Conservation (phyloP, 2,888 invertebrate genomes). For the Hemistola chrysoprasaria region DNA sequence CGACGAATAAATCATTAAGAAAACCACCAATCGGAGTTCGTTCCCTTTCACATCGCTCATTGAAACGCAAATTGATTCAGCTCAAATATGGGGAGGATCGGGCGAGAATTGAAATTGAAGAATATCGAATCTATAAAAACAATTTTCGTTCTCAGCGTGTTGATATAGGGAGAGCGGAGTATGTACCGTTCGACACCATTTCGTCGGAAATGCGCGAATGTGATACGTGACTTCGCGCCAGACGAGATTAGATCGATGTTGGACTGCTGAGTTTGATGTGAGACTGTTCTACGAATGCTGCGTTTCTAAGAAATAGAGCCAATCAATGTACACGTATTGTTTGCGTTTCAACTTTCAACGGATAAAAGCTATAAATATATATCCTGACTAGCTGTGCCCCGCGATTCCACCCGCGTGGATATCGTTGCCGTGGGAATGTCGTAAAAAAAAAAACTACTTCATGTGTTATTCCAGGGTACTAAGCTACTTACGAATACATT, state of each 20-base stretch:
- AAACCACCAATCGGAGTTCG: conserved; percentile 39
- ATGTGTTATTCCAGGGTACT: no score
- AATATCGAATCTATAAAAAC: conserved; percentile 78
- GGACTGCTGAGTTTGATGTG: conserved; percentile 30
- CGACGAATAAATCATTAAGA: conserved; percentile 52
- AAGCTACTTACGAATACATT: no score
- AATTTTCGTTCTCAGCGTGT: conserved; percentile 68
- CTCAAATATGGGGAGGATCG: conserved; percentile 63
- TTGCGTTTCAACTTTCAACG: no score
- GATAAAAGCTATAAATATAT: no score
- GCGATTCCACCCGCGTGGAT: no score
- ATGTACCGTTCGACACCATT: conserved; percentile 64
- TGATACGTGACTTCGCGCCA: conserved; percentile 62
- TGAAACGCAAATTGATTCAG: conserved; percentile 66
- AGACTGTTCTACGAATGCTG: conserved; percentile 3
- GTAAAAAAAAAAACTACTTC: no score
- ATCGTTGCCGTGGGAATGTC: no score
- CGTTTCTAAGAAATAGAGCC: conserved; percentile 1
- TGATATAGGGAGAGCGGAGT: conserved; percentile 52
- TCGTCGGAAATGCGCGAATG: conserved; percentile 56
- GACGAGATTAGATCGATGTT: conserved; percentile 54
- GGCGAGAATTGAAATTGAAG: conserved; percentile 71
- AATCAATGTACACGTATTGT: no score
- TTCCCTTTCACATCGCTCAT: conserved; percentile 37
- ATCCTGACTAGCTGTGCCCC: no score